phyloP scores from a whole-genome alignment of 2,113 vertebrate species.

The Polyodon spathula region DNA sequence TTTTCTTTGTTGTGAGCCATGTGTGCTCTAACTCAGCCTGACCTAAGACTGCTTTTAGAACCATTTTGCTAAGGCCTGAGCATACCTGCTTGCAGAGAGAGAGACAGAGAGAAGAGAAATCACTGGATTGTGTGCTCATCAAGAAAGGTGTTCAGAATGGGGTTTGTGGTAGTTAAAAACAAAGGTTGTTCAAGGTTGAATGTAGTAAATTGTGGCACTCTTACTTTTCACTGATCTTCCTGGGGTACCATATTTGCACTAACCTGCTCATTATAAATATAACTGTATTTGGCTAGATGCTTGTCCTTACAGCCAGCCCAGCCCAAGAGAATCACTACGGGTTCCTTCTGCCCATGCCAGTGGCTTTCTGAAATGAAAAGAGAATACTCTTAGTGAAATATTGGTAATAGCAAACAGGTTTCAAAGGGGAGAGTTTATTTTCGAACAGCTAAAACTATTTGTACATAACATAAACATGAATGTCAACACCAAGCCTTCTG shows the following conservation, averaged over 20 bases:
- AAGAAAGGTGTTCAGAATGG: no score
- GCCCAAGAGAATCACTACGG: slow-evolving; percentile 87
- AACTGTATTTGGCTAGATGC: slow-evolving; percentile 84
- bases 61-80: no score
- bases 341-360: slow-evolving; percentile 56
- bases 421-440: neutral
- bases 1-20: neutral
- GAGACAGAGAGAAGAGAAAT: no score
- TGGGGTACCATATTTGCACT: slow-evolving; percentile 15
- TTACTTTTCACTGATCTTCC: neutral
- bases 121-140: no score
- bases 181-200: neutral
- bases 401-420: neutral
- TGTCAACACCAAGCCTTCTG: no score
- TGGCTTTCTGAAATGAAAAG: slow-evolving; percentile 47
- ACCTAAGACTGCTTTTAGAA: no score
- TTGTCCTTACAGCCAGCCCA: slow-evolving; percentile 89
- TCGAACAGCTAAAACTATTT: neutral
- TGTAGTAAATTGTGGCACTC: neutral
- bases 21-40: no score
- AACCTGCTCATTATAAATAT: slow-evolving; percentile 83
- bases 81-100: no score
- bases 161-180: no score
- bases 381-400: neutral
- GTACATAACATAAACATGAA: no score